Evolutionary conservation across 2,113 vertebrate genomes (phyloP).

Genomic region (Osmerus mordax): DNA sequence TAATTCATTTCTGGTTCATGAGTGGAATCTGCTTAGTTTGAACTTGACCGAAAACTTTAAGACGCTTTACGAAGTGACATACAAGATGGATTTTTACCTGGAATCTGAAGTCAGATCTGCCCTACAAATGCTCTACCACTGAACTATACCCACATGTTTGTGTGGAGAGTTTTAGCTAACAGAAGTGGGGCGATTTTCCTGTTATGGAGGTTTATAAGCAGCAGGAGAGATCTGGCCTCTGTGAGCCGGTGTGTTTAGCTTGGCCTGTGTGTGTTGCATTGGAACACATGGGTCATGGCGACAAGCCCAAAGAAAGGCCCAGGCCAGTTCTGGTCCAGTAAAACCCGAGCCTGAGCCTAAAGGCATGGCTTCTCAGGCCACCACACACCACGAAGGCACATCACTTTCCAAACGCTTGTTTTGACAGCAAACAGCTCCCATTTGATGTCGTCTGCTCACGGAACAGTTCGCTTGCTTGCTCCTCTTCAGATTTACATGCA

Average conservation of each 20-base stretch:
- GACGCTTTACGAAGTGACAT: neutral
- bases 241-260: conserved; percentile 1
- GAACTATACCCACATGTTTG: neutral
- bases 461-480: conserved; percentile 37
- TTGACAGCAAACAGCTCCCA: conserved; percentile 26
- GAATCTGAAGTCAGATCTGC: no score
- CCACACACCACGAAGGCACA: conserved; percentile 12
- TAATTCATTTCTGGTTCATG: no score
- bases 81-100: no score
- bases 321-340: conserved; percentile 35
- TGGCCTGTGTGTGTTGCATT: conserved; percentile 11
- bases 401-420: conserved; percentile 30
- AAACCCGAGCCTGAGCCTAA: conserved; percentile 23
- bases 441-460: conserved; percentile 34
- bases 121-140: no score
- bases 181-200: conserved; percentile 23
- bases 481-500: neutral
- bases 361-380: conserved; percentile 5
- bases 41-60: no score
- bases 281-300: conserved; percentile 15
- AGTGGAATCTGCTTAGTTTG: no score
- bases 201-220: conserved; percentile 24
- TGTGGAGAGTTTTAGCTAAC: conserved; percentile 15
- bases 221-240: conserved; percentile 9
- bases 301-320: conserved; percentile 35